A percentile compares a stretch with the other conserved stretches of the same genome.
Conservation (phyloP, 64 coral and sea anemone species). For the Hydrozoanthus tunicans region DNA sequence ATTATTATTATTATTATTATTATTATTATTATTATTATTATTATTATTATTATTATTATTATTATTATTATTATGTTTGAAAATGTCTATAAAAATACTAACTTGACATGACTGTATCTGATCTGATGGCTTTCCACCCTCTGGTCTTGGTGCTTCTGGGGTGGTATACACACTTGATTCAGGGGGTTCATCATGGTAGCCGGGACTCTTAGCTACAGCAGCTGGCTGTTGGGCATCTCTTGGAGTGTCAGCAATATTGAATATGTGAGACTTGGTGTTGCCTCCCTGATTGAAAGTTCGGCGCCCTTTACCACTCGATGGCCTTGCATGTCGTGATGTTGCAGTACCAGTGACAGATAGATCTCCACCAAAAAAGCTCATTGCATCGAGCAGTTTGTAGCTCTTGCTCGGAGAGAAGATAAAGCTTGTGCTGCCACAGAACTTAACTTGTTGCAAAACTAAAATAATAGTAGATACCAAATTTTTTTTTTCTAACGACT, state of each 20-base stretch:
- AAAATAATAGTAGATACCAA: too few relatives aligned
- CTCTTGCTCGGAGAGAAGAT: neutral
- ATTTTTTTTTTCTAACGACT: too few relatives aligned
- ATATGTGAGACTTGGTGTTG: slow-evolving; percentile 48
- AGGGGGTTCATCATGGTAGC: slow-evolving; percentile 4
- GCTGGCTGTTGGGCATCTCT: neutral
- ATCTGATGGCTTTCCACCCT: neutral
- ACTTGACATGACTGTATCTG: too few relatives aligned
- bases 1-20: too few relatives aligned
- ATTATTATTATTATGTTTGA: too few relatives aligned
- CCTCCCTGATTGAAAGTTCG: slow-evolving; percentile 24
- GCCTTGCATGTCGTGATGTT: slow-evolving; percentile 48
- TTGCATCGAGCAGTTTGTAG: neutral
- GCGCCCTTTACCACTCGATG: slow-evolving; percentile 36
- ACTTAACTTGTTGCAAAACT: neutral
- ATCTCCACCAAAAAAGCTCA: slow-evolving; percentile 62
- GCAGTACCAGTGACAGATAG: slow-evolving; percentile 49
- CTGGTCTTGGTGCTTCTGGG: slow-evolving; percentile 36
- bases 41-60: too few relatives aligned
- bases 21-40: too few relatives aligned
- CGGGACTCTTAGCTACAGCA: neutral
- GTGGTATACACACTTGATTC: slow-evolving; percentile 19
- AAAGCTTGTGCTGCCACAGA: too few relatives aligned
- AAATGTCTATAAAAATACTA: too few relatives aligned
- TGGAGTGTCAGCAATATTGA: slow-evolving; percentile 17